Conservation (phyloP, 1,140 invertebrate species). For the Sinella curviseta region DNA sequence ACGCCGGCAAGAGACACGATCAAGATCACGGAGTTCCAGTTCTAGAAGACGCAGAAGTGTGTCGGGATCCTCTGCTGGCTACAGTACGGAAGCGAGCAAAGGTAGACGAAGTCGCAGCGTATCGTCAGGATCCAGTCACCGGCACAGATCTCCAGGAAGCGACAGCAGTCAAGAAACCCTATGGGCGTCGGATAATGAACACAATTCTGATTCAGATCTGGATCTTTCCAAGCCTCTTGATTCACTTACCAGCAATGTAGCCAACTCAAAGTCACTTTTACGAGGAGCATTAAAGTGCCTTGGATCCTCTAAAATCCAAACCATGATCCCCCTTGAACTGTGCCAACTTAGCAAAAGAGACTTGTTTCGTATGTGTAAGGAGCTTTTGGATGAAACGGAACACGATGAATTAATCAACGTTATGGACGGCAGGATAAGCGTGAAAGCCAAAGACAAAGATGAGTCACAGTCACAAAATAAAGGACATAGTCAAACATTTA, state of each 20-base stretch:
- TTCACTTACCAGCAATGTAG: neutral
- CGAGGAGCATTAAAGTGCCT: neutral
- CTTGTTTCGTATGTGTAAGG: neutral
- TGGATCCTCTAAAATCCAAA: neutral
- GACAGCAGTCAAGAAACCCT: neutral
- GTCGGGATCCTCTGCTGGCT: too few species aligned
- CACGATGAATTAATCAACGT: neutral
- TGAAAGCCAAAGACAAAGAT: neutral
- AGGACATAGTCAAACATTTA: neutral
- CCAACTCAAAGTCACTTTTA: neutral
- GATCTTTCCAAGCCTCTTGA: neutral
- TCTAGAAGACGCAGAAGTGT: too few species aligned
- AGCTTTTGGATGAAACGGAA: neutral
- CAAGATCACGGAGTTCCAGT: too few species aligned
- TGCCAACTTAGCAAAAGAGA: neutral
- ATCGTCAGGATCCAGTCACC: neutral
- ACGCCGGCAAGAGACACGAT: too few species aligned
- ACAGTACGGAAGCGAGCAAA: too few species aligned
- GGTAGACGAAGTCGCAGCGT: neutral
- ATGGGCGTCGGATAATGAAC: neutral
- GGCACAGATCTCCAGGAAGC: neutral
- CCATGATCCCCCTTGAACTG: neutral
- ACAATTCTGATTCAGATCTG: neutral
- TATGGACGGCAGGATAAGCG: neutral
- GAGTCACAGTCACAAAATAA: neutral